Percentiles rank a stretch among this genome's conserved stretches.
Conservation (phyloP, 1,140 invertebrate species). For the Oscheius sp. region DNA sequence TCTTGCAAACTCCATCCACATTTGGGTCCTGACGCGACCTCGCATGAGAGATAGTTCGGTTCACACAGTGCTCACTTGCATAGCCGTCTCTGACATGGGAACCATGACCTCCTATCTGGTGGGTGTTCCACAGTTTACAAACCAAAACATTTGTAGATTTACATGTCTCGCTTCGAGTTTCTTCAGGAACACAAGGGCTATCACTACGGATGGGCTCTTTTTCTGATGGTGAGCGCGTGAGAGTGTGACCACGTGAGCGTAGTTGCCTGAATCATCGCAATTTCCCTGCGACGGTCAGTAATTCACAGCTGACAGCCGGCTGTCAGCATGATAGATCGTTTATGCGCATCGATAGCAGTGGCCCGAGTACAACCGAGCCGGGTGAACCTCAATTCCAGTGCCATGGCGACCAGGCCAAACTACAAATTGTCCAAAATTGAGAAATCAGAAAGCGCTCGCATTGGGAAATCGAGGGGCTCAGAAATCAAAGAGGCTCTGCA, state of each 20-base stretch:
- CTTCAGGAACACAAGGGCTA: constrained; percentile 27
- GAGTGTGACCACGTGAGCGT: not conserved
- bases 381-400: no score
- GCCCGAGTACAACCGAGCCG: no score
- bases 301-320: no score
- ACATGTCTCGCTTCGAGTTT: constrained; percentile 50
- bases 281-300: not conserved
- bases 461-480: no score
- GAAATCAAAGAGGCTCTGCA: no score
- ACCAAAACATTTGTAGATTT: constrained; percentile 42
- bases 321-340: no score
- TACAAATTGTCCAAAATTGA: no score
- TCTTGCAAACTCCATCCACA: constrained; percentile 42
- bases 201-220: constrained; percentile 28
- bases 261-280: constrained; percentile 17
- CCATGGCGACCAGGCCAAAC: no score
- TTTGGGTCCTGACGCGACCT: constrained; percentile 43
- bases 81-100: constrained; percentile 50
- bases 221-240: constrained; percentile 11
- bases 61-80: constrained; percentile 44
- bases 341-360: no score
- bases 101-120: constrained; percentile 50
- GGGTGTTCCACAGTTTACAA: not conserved
- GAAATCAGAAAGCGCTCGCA: no score
- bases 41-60: constrained; percentile 45